Conservation (phyloP, 2,888 invertebrate genomes). For the Operophtera brumata region DNA sequence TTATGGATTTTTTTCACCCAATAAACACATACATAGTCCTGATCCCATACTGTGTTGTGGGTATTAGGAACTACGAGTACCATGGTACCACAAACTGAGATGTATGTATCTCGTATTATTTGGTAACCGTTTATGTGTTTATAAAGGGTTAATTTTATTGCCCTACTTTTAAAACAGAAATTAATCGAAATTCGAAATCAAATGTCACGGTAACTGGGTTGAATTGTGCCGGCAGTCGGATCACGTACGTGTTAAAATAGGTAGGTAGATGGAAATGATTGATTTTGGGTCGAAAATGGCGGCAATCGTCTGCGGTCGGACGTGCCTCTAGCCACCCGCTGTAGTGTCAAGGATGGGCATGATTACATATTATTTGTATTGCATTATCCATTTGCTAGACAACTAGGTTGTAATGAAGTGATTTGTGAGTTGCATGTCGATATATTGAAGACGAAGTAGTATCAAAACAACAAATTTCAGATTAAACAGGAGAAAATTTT, state of each 20-base stretch:
- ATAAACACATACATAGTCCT: too few species aligned
- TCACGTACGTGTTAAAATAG: constrained; percentile 50
- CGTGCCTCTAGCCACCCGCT: constrained; percentile 44
- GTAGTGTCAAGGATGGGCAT: constrained; percentile 61
- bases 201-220: constrained; percentile 58
- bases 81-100: too few species aligned
- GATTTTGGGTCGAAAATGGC: constrained; percentile 50
- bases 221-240: constrained; percentile 48
- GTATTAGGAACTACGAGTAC: too few species aligned
- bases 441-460: too few species aligned
- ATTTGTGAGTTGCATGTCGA: too few species aligned
- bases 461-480: too few species aligned
- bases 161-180: constrained; percentile 33
- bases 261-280: constrained; percentile 53
- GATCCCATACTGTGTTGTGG: too few species aligned
- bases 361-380: constrained; percentile 28
- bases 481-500: too few species aligned
- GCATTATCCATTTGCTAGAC: constrained; percentile 1
- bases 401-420: too few species aligned
- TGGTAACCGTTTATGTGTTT: too few species aligned
- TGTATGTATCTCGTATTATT: too few species aligned
- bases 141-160: constrained; percentile 13
- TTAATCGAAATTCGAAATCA: constrained; percentile 42
- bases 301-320: constrained; percentile 47
- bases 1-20: too few species aligned